Evolutionary conservation across 2,113 vertebrate genomes (phyloP).

Genomic region (Colistium nudipinnis): DNA sequence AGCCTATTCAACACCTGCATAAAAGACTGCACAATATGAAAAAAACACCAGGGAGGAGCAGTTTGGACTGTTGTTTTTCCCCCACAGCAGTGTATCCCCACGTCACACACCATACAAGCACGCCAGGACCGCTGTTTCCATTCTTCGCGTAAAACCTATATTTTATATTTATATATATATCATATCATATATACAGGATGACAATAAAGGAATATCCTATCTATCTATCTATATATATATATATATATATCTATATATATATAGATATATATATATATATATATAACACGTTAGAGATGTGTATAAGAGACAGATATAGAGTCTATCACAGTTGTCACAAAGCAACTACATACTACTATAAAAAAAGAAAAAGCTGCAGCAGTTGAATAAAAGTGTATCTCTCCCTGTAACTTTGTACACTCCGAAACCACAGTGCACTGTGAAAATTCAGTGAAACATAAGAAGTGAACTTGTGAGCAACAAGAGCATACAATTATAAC

Average conservation of each 20-base stretch:
- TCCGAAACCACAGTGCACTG: neutral
- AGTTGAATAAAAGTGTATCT: neutral
- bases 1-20: constrained; percentile 80
- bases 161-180: too few species aligned
- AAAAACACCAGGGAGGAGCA: constrained; percentile 62
- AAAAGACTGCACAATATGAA: constrained; percentile 72
- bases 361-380: neutral
- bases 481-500: neutral
- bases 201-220: too few species aligned
- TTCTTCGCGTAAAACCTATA: too few species aligned
- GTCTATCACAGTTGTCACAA: neutral
- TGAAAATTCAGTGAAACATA: neutral
- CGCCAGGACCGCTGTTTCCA: constrained; percentile 18
- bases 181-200: too few species aligned
- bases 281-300: too few species aligned
- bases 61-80: constrained; percentile 64
- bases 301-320: too few species aligned
- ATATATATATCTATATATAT: too few species aligned
- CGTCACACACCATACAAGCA: constrained; percentile 60
- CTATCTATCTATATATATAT: too few species aligned
- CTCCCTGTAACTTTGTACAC: neutral
- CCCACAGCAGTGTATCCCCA: constrained; percentile 58
- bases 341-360: neutral
- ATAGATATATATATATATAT: too few species aligned
- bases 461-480: neutral